These are phyloP conservation scores for Danio jaintianensis DNA, from an alignment of 2,797 vertebrate species.

Conservation along the genomic window DNA sequence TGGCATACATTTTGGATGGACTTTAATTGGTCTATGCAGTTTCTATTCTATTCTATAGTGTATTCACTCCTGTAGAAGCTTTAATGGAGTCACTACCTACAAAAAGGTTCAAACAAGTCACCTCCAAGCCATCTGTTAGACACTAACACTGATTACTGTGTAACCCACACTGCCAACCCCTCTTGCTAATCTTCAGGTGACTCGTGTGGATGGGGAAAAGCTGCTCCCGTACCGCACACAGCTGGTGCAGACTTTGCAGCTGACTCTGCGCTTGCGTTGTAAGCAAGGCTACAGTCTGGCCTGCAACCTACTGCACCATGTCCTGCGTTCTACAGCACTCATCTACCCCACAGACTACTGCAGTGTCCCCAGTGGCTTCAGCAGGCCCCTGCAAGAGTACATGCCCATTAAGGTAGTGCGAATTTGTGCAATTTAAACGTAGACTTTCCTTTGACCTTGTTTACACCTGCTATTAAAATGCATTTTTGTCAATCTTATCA, in stretches of 20 bases:
- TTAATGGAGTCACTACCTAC: neutral
- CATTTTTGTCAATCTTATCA: too few relatives aligned
- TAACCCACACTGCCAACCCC: neutral
- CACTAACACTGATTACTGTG: neutral
- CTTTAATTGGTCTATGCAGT: too few relatives aligned
- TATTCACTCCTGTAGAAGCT: too few relatives aligned
- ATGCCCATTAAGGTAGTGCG: conserved; percentile 90
- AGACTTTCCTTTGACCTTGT: neutral
- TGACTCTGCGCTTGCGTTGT: conserved; percentile 89
- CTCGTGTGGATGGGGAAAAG: conserved; percentile 94
- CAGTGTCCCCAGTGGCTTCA: conserved; percentile 93
- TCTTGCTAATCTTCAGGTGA: conserved; percentile 79
- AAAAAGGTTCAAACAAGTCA: neutral
- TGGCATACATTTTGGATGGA: too few relatives aligned
- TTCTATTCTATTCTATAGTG: too few relatives aligned
- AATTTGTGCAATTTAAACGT: neutral
- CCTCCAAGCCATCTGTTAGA: neutral
- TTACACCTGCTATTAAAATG: too few relatives aligned
- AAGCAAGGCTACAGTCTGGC: conserved; percentile 94
- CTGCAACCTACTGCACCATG: conserved; percentile 93
- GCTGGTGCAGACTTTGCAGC: conserved; percentile 88
- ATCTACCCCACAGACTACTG: conserved; percentile 97
- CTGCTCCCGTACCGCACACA: conserved; percentile 89
- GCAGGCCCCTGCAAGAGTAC: conserved; percentile 84
- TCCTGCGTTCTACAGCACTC: conserved; percentile 92